These are phyloP conservation scores for Huso huso DNA, from an alignment of 2,797 vertebrate genomes.

Conservation along the genomic window DNA sequence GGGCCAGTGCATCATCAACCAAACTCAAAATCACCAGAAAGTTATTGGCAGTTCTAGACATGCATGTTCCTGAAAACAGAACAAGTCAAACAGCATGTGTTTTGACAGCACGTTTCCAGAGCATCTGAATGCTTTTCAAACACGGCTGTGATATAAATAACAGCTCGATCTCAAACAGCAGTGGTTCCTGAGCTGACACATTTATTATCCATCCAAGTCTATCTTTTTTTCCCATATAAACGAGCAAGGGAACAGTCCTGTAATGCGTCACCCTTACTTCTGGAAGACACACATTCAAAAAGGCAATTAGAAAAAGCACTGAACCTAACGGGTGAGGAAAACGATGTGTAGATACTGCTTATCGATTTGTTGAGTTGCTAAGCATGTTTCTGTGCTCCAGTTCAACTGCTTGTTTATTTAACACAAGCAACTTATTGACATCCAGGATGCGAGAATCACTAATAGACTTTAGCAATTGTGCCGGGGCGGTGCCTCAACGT, in stretches of 20 bases:
- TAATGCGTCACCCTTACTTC: too few relatives aligned
- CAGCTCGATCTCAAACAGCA: neutral
- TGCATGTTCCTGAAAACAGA: conserved; percentile 3
- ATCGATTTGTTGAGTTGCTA: too few relatives aligned
- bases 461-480: too few relatives aligned
- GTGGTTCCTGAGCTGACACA: neutral
- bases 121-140: neutral
- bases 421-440: too few relatives aligned
- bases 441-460: too few relatives aligned
- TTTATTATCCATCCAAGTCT: neutral
- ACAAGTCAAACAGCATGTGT: neutral
- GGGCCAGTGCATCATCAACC: neutral
- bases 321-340: too few relatives aligned
- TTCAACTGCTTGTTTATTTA: too few relatives aligned
- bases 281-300: too few relatives aligned
- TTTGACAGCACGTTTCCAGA: conserved; percentile 7
- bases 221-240: neutral
- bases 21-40: neutral
- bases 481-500: too few relatives aligned
- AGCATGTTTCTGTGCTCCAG: too few relatives aligned
- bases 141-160: neutral
- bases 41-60: neutral
- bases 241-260: neutral
- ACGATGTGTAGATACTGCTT: too few relatives aligned
- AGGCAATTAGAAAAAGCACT: too few relatives aligned